Base-by-base conservation (phyloP, 2,888 invertebrate genomes). In the Catocala sponsa region DNA sequence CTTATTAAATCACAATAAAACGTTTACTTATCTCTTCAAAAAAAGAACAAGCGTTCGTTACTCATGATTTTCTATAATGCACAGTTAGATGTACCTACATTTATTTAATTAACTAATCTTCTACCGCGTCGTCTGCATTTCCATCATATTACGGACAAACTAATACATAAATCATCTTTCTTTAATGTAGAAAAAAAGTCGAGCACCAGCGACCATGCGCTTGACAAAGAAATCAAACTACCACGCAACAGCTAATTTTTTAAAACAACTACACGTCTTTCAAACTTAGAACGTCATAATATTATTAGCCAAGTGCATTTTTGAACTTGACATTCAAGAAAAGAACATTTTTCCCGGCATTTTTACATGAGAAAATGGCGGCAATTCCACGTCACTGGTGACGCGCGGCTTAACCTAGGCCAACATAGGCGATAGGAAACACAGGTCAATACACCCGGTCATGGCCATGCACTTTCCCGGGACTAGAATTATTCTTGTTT, bases 381-480 rank as follows among this genome's bases (percentile, higher is more conserved):
- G 71, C 72, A 64, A 62, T 55, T 75, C 86, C 89, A 89, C 90
- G 90, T 91, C 89, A 88, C 68, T 76, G 76, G 71, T 83, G 84
- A 82, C 88, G 83, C 85, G 81, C 76, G 76, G 79, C 86, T 87
- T 91, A 92, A 92, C 93, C 93, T 93, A 92, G 93, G 90, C 91
- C 89, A 92, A 91, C 89, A 82, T 87, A 87, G 88, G 79, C 85
- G 84, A 74, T 87, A 87, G 88, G 88, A 84, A 82, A 78, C 87
- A 79, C 82, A 85, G 92, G 91, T 92, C 92, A 90, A 85, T 91
- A 91, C 91, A 82, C 92, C 88, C 91, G 91, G 92, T 91, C 92
- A 92, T 78, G 92, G 91, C 86, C 91, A 84, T 82, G 84, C 85
- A 90, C 92, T 93, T 92, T 92, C 92, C 85, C 90, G 87, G 87